phyloP scores from a whole-genome alignment of 1,140 invertebrate genomes.

The Lepidurus couesii region DNA sequence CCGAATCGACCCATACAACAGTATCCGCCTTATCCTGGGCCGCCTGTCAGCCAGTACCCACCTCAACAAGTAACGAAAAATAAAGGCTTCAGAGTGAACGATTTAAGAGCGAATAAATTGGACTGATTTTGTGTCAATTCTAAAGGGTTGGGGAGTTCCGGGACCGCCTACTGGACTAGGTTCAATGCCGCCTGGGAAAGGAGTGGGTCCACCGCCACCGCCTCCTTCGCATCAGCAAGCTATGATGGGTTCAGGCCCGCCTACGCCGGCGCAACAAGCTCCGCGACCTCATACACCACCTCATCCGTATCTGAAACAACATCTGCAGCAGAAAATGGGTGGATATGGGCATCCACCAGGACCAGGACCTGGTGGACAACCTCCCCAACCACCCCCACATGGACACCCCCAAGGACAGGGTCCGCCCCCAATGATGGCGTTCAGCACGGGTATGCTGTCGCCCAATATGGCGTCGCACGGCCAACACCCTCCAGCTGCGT shows the following conservation, averaged over 20 bases:
- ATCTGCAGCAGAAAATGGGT: slow-evolving; percentile 46
- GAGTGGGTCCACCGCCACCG: slow-evolving; percentile 35
- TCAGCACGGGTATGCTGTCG: slow-evolving; percentile 27
- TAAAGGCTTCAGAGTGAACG: slow-evolving; percentile 1
- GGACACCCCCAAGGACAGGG: slow-evolving; percentile 35
- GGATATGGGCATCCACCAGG: slow-evolving; percentile 36
- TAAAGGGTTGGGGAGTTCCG: slow-evolving; percentile 33
- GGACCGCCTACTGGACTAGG: slow-evolving; percentile 36
- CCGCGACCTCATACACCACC: slow-evolving; percentile 41
- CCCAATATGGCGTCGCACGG: slow-evolving; percentile 18
- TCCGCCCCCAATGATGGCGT: slow-evolving; percentile 4
- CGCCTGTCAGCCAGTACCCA: slow-evolving; percentile 33
- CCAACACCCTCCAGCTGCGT: slow-evolving; percentile 30
- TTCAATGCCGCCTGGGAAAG: slow-evolving; percentile 38
- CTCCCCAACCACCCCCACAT: slow-evolving; percentile 39
- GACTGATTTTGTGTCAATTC: background rate
- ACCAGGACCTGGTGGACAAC: slow-evolving; percentile 37
- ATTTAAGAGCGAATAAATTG: slow-evolving; percentile 35
- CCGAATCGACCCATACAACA: slow-evolving; percentile 34
- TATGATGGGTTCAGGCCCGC: slow-evolving; percentile 27
- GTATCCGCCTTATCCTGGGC: slow-evolving; percentile 36
- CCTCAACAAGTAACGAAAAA: slow-evolving; percentile 27
- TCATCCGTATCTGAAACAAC: slow-evolving; percentile 60
- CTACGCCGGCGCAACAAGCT: slow-evolving; percentile 34
- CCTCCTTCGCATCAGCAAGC: slow-evolving; percentile 40